A percentile compares a stretch with the other conserved stretches of the same genome.
Conservation (phyloP, 2,888 invertebrate genomes). For the Apamea sordens region DNA sequence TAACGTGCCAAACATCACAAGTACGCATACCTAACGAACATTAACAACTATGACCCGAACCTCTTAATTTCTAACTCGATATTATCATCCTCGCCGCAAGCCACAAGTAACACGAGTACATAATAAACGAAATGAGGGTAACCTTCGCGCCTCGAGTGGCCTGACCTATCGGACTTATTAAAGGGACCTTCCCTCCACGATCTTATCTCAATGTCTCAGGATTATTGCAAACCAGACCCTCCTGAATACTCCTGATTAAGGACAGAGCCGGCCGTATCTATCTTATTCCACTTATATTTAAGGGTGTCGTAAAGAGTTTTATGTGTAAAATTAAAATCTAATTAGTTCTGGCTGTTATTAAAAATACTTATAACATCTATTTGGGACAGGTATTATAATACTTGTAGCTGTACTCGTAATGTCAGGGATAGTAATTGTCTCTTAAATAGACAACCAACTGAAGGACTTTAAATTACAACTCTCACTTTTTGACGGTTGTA, state of each 20-base stretch:
- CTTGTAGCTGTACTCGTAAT: neutral
- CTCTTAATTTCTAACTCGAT: slow-evolving; percentile 58
- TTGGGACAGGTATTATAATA: slow-evolving; percentile 30
- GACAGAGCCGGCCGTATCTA: slow-evolving; percentile 64
- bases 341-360: slow-evolving; percentile 53
- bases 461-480: neutral
- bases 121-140: slow-evolving; percentile 66
- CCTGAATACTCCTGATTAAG: slow-evolving; percentile 73
- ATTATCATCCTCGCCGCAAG: slow-evolving; percentile 60
- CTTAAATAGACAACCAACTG: neutral
- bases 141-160: slow-evolving; percentile 68
- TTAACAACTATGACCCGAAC: slow-evolving; percentile 25
- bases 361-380: slow-evolving; percentile 41
- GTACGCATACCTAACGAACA: slow-evolving; percentile 26
- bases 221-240: slow-evolving; percentile 70
- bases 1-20: slow-evolving; percentile 12
- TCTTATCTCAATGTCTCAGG: slow-evolving; percentile 69
- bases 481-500: neutral
- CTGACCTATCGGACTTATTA: slow-evolving; percentile 76
- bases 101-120: slow-evolving; percentile 63
- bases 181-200: slow-evolving; percentile 68
- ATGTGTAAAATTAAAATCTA: slow-evolving; percentile 64
- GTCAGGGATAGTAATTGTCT: neutral
- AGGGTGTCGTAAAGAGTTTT: slow-evolving; percentile 64
- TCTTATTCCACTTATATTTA: slow-evolving; percentile 67